Evolutionary conservation across 2,797 vertebrate genomes (phyloP), one percentile per base, ranked within the genome.

Genomic region (Urophycis tenuis): DNA sequence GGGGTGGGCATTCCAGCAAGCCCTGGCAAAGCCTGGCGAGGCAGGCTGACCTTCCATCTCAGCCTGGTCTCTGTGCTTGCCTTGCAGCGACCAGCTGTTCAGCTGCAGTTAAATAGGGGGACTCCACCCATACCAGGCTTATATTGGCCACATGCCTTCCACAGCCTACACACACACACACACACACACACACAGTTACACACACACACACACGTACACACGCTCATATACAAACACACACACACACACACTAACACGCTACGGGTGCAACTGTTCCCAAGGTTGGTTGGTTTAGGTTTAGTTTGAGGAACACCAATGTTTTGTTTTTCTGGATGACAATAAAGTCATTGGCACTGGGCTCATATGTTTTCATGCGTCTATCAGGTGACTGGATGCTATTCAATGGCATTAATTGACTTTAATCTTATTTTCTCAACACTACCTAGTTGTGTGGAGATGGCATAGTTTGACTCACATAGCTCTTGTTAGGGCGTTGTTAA

Each of bases 61-160:
- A 74, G 70, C 78, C 76, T 60, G 70, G 67, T 74, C 80, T 83
- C 76, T 0, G n/a, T 67, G 81, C 84, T 81, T 73, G 85, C 80
- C 87, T 1, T 17, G 75, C 86, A 86, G 85, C 77, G 84, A 75
- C 88, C 91, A 91, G 91, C 91, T 91, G 89, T 87, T 90, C 79
- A 77, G 82, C 87, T 88, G 86, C 81, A 89, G 88, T 88, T 89
- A 88, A 91, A 88, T 82, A 83, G 87, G 77, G 89, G 60, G n/a
- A 67, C 89, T 91, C 91, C 89, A 90, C 91, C 89, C 89, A 87
- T 67, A 79, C 72, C 36, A 82, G 80, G 85, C 80, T 91, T 91
- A 90, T 64, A 84, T 89, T 91, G 91, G 89, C 89, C 87, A 78
- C 79, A 74, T 79, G 88, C 87, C 90, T 79, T 79, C 71, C 81